Base-by-base conservation (phyloP, 1,140 invertebrate genomes). In the Drosophila funebris region DNA sequence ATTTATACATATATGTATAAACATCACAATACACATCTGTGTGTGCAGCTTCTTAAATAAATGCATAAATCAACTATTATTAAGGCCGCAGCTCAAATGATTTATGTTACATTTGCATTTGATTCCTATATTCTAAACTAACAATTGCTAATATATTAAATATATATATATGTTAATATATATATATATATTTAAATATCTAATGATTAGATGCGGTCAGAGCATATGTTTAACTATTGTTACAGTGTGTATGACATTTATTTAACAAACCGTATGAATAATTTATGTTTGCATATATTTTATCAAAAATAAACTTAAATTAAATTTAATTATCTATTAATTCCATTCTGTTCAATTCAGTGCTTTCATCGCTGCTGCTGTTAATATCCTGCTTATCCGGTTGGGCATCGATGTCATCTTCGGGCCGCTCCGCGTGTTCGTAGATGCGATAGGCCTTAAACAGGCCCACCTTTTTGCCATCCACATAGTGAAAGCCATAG, bases 401-500 rank as follows among this genome's bases (percentile, higher is more conserved):
- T 13, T 27, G 20, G 16, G 53, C n/a, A 24, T 46, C 39, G 29
- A n/a, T 9, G 0, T 66, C 50, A 11, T 54, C 29, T 0, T 43
- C 57, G 0, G 14, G 7, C 0, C 5, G 37, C 4, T 66, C 69
- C 0, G 24, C 7, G 2, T 31, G 54, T 6, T 78, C 80, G 53
- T 91, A 88, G 11, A 92, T 91, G 11, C 91, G 92, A 90, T 92
- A 94, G 0, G 94, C 93, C 43, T 93, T 92, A 63, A 95, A 95
- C 9, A 93, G 63, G 0, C 93, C 93, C 8, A 94, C 88, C 78
- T 94, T 95, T 41, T 93, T 80, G 0, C 93, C 93, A 61, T 95
- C 91, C 0, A 93, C 90, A 71, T 95, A 96, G 75, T 95, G 93
- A 67, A 94, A 96, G 0, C 93, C 93, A 27, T 93, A 92, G 56